Conservation (phyloP, 1,140 invertebrate genomes). For the Stegodyphus mimosarum region DNA sequence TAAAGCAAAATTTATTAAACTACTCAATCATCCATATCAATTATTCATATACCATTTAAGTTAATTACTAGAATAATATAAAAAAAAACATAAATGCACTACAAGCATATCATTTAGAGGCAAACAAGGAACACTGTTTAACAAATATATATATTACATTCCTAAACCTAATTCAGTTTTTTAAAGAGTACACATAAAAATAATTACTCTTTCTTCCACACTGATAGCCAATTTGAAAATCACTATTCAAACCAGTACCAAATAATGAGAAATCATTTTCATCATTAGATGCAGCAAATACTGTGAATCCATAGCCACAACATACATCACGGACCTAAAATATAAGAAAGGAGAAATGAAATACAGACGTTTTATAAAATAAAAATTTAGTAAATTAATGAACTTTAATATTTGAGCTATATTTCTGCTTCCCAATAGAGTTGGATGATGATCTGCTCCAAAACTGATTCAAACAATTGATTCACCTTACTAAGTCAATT, state of each 20-base stretch:
- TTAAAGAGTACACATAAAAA: neutral
- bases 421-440: neutral
- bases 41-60: too few relatives aligned
- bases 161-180: too few relatives aligned
- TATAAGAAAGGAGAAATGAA: neutral
- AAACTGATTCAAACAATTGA: too few relatives aligned
- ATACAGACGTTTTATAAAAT: neutral
- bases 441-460: too few relatives aligned
- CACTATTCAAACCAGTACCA: constrained; percentile 91
- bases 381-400: constrained; percentile 21
- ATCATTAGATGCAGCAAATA: constrained; percentile 78
- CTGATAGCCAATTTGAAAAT: constrained; percentile 86
- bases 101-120: too few relatives aligned
- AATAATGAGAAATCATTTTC: constrained; percentile 77
- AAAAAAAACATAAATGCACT: too few relatives aligned
- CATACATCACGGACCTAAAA: constrained; percentile 72
- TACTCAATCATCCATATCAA: too few relatives aligned
- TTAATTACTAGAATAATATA: too few relatives aligned
- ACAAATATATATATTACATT: too few relatives aligned
- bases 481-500: too few relatives aligned
- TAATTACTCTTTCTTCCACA: constrained; percentile 2
- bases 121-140: too few relatives aligned
- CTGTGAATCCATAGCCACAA: constrained; percentile 92
- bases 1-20: too few relatives aligned
- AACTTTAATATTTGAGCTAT: neutral